Evolutionary conservation across 2,797 vertebrate genomes (phyloP), one percentile per base, ranked within the genome.

Genomic region (Atherinosoma microstoma): DNA sequence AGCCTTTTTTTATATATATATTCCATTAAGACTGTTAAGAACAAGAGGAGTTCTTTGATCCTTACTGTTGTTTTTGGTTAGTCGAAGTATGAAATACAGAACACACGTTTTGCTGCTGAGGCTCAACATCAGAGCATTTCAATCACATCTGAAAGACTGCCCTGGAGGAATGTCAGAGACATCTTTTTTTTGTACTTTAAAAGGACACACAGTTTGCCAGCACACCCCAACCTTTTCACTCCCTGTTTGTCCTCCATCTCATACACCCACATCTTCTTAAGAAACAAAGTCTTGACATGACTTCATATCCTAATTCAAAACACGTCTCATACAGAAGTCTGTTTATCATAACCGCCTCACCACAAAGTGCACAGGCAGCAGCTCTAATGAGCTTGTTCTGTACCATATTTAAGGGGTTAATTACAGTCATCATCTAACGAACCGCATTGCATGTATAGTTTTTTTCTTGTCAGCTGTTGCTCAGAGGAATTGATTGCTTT

Each of bases 361-460:
- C 88, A 66, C 82, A 90, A 83, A 67, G 81, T 84, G 68, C 22
- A 58, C 30, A 88, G 83, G 86, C 90, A 78, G 66, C 66, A 10
- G 65, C 80, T 84, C 82, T 92, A 91, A 92, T 89, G 87, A 87
- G 90, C 86, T 82, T 81, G 74, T 85, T 81, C 86, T 92, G 90
- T 76, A 76, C 36, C 78, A 73, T 87, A 80, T 90, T 90, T 73
- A 72, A 79, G 64, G 64, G 76, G 76, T 86, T 89, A 88, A 92
- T 92, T 87, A 86, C 47, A 65, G 68, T 89, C 84, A 79, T 89
- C 73, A 82, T 84, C 71, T 72, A 73, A 85, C 64, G 82, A 85
- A 89, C 87, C 88, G 11, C 88, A 89, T 81, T 49, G 82, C 82
- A 80, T 86, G 78, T 57, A 59, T 64, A 68, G 29, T 58, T 81